Evolutionary conservation across 1,140 invertebrate species (phyloP), one percentile per base, ranked within the genome.

Genomic region (Pectinophora gossypiella): DNA sequence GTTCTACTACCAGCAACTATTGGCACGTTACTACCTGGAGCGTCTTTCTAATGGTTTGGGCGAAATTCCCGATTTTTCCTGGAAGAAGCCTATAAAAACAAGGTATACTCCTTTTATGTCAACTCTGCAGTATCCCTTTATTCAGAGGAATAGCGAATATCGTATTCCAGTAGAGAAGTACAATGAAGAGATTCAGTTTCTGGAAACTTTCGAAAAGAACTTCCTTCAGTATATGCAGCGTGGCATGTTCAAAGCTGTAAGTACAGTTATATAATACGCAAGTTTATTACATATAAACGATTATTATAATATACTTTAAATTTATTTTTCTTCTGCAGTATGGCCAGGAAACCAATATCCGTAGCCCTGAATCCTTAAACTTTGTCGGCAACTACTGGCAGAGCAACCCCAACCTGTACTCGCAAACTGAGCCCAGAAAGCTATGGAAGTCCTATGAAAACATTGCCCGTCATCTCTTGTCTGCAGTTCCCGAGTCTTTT

Each of bases 21-120:
- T 93, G 59, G 87, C 90, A 47, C 90, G 92, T 65, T 94, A 93
- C 85, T 91, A 91, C 69, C 73, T 94, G 67, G 92, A 94, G 68
- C 91, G 93, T 76, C 75, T 92, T 36, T 89, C 90, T 15, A 90
- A 92, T 59, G 90, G 88, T 18, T 61, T 93, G 49, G 90, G 90
- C 15, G 85, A 89, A 43, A 89, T 93, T 23, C 88, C 90, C 32
- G 87, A 90, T 52, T 90, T 92, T 77, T 86, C 87, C 0, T 90
- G 85, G 85, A 72, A 79, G 64, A 69, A 89, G 44, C 80, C 88
- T 50, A 83, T 92, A 21, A 71, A 90, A 56, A 83, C 88, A 56
- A 90, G 90, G 44, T 92, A 88, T 83, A 89, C 90, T 46, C 90
- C 92, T 0, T 79, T 90, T 54, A 47, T 86, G 54, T 57, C 49